phyloP scores from a whole-genome alignment of 2,888 invertebrate species.

The Lutraria lutraria region DNA sequence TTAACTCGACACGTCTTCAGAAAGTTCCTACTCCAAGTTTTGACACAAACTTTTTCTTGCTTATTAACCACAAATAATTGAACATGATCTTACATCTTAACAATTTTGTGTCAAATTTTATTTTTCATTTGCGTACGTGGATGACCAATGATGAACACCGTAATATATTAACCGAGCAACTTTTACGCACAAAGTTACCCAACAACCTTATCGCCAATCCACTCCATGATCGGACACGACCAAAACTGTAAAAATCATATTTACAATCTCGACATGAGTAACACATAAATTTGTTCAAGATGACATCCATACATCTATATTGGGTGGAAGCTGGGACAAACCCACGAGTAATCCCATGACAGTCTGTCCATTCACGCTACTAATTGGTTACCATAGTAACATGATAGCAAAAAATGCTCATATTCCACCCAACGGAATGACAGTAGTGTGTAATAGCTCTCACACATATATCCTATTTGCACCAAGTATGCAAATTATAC shows the following conservation, averaged over 20 bases:
- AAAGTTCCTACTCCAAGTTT: conserved; percentile 14
- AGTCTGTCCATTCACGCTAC: not conserved
- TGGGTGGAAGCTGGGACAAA: not conserved
- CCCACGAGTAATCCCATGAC: not conserved
- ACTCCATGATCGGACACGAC: not conserved
- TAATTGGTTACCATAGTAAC: not conserved
- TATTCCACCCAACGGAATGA: conserved; percentile 11
- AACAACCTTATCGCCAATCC: conserved; percentile 8
- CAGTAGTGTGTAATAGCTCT: not conserved
- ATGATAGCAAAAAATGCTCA: not conserved
- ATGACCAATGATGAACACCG: conserved; percentile 21
- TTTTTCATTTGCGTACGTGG: conserved; percentile 35
- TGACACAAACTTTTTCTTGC: not conserved
- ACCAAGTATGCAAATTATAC: conserved; percentile 24
- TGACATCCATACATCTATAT: not conserved
- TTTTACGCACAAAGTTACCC: not conserved
- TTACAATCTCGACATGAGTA: not conserved
- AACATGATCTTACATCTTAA: not conserved
- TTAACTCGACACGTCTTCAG: conserved; percentile 1
- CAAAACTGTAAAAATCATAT: not conserved
- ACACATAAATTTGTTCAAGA: conserved; percentile 7
- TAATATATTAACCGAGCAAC: conserved; percentile 9
- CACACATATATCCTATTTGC: not conserved
- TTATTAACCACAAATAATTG: not conserved
- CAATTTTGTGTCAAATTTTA: not conserved